These are phyloP conservation scores for Falcunculus frontatus DNA, from an alignment of 2,113 vertebrate genomes.

Conservation along the genomic window DNA sequence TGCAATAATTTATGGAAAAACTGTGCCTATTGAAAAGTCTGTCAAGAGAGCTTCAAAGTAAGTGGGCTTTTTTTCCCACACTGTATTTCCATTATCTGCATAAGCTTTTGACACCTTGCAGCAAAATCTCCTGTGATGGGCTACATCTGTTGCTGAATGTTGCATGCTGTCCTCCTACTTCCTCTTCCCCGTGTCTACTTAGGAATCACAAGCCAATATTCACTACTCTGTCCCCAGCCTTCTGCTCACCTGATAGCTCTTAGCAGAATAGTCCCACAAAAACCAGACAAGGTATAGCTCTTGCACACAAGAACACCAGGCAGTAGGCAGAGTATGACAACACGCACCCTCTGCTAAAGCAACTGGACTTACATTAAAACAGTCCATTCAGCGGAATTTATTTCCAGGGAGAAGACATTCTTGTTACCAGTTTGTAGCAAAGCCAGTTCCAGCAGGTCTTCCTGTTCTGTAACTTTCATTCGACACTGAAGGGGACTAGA, in stretches of 20 bases:
- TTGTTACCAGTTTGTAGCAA: background rate
- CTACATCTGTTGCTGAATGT: slow-evolving; percentile 25
- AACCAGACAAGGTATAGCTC: background rate
- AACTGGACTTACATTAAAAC: background rate
- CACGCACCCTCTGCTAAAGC: background rate
- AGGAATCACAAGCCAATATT: background rate
- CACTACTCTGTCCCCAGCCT: background rate
- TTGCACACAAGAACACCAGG: background rate
- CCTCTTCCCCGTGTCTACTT: background rate
- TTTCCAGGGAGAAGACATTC: background rate
- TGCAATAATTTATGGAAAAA: slow-evolving; percentile 24
- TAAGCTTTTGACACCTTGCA: slow-evolving; percentile 22
- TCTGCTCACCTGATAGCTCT: slow-evolving; percentile 31
- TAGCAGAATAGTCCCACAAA: background rate
- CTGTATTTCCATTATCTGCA: slow-evolving; percentile 8
- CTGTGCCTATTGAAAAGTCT: background rate
- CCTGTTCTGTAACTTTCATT: background rate
- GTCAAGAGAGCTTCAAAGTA: background rate
- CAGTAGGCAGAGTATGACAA: background rate
- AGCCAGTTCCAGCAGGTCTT: background rate
- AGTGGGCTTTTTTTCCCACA: background rate
- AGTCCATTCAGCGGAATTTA: background rate
- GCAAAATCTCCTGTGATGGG: slow-evolving; percentile 43
- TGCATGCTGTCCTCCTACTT: background rate
- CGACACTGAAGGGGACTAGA: background rate